Evolutionary conservation across 2,797 vertebrate species (phyloP).

Genomic region (Pseudochaenichthys georgianus): DNA sequence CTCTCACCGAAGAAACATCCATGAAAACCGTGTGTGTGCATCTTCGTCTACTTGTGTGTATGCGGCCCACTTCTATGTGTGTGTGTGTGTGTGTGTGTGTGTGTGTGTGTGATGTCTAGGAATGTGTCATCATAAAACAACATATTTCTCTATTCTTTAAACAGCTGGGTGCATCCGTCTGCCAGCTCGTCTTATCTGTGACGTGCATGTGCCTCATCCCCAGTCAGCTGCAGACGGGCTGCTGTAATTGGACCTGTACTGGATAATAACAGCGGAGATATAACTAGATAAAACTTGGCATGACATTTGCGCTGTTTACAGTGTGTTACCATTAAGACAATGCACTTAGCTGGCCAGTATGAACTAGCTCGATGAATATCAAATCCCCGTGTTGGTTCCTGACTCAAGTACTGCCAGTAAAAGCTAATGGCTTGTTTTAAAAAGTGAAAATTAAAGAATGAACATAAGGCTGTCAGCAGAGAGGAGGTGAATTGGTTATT

Average conservation of each 20-base stretch:
- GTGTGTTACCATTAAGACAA: conserved; percentile 44
- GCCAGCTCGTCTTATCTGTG: conserved; percentile 60
- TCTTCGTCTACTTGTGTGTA: conserved; percentile 4
- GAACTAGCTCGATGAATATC: conserved; percentile 41
- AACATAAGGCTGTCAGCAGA: conserved; percentile 16
- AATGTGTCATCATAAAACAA: conserved; percentile 60
- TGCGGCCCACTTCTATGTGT: background rate
- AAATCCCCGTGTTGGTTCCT: conserved; percentile 25
- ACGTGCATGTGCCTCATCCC: conserved; percentile 58
- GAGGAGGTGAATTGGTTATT: conserved; percentile 21
- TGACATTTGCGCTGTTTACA: conserved; percentile 60
- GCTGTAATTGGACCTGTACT: conserved; percentile 66
- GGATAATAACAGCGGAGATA: conserved; percentile 55
- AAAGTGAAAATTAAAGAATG: conserved; percentile 25
- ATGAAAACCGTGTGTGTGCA: conserved; percentile 48
- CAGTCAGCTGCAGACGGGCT: conserved; percentile 58
- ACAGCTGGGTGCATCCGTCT: conserved; percentile 65
- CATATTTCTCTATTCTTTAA: conserved; percentile 60
- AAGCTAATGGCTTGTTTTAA: conserved; percentile 22
- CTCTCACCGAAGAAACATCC: conserved; percentile 65
- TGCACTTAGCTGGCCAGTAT: conserved; percentile 33
- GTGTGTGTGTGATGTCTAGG: conserved; percentile 31
- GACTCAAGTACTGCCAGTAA: background rate
- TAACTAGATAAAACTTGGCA: conserved; percentile 58
- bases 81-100: conserved; percentile 21